Base-by-base conservation (phyloP, 2,113 vertebrate genomes). In the Periophthalmus modestus region DNA sequence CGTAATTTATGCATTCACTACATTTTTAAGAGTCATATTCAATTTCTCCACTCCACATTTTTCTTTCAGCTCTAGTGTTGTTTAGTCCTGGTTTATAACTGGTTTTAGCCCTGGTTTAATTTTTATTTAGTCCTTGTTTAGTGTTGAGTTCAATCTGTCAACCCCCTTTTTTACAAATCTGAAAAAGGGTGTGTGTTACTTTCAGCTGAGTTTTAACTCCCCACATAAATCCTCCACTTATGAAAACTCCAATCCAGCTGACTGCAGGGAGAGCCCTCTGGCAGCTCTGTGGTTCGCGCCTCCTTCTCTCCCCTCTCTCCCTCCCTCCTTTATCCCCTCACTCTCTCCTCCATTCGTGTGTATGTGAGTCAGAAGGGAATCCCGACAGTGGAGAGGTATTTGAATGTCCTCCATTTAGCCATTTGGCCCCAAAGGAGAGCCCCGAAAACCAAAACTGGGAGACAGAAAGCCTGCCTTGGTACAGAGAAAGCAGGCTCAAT, bases 191-290 rank as follows among this genome's bases (percentile, higher is more conserved):
- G 7, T 18, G 16, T 16, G 24, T 34, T 61, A 34, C 28, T 61
- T 62, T 62, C 15, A 14, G 34, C 4, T 1, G 78, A 81, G 84
- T 89, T n/a, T 88, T 85, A 81, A 84, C 85, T 89, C 87, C 16
- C 52, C 24, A 62, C 59, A 74, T 84, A 78, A 77, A 75, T 91
- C 73, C 82, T 82, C 79, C 57, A 39, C 72, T 89, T 84, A 87
- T 90, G 90, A 92, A 90, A 92, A 91, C 88, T n/a, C n/a, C 86
- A 86, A 92, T 77, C 90, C 75, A 55, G 74, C 85, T 88, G 88
- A 89, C 87, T 89, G 78, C 73, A 82, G 90, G 83, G 88, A 91
- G 77, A 92, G 81, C 87, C 88, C 84, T 84, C 77, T 82, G 87
- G 91, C 86, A 88, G 80, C 74, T 78, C 59, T 66, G 82, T 81